Percentiles rank a stretch among this genome's conserved stretches.
These are phyloP conservation scores for Lacanobia oleracea DNA, from an alignment of 2,888 invertebrate genomes.

Conservation along the genomic window DNA sequence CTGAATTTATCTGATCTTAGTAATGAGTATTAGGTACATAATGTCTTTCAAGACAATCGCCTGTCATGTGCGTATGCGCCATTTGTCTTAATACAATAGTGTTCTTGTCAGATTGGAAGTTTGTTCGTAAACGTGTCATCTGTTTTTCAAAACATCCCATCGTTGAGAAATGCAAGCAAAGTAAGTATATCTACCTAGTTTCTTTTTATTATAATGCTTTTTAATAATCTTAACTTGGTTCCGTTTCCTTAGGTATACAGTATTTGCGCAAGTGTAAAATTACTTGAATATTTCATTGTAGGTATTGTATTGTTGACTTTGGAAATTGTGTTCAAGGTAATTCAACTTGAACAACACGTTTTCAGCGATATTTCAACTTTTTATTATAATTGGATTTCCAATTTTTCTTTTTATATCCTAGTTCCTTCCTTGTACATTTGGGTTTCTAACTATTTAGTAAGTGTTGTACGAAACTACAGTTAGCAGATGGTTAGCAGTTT, in stretches of 20 bases:
- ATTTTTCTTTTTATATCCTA: too few relatives aligned
- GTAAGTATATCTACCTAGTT: not conserved
- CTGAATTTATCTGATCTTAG: not conserved
- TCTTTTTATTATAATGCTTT: too few relatives aligned
- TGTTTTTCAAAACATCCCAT: constrained; percentile 75
- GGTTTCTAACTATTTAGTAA: too few relatives aligned
- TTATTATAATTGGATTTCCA: not conserved
- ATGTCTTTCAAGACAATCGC: constrained; percentile 43
- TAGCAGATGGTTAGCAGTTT: too few relatives aligned
- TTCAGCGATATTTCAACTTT: not conserved
- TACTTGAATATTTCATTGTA: not conserved
- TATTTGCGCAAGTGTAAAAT: too few relatives aligned
- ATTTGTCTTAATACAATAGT: constrained; percentile 56
- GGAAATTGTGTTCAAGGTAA: not conserved
- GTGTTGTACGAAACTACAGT: too few relatives aligned
- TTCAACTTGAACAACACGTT: too few relatives aligned
- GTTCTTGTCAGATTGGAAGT: constrained; percentile 64
- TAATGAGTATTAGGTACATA: not conserved
- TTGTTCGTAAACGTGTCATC: constrained; percentile 69
- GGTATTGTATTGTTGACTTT: not conserved
- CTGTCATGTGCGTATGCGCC: constrained; percentile 45
- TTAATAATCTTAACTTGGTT: too few relatives aligned
- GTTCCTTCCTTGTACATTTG: too few relatives aligned
- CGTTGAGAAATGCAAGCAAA: constrained; percentile 71
- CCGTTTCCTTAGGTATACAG: too few relatives aligned